These are phyloP conservation scores for Neofelis nebulosa DNA, from an alignment of 2,113 vertebrate species.

Conservation along the genomic window DNA sequence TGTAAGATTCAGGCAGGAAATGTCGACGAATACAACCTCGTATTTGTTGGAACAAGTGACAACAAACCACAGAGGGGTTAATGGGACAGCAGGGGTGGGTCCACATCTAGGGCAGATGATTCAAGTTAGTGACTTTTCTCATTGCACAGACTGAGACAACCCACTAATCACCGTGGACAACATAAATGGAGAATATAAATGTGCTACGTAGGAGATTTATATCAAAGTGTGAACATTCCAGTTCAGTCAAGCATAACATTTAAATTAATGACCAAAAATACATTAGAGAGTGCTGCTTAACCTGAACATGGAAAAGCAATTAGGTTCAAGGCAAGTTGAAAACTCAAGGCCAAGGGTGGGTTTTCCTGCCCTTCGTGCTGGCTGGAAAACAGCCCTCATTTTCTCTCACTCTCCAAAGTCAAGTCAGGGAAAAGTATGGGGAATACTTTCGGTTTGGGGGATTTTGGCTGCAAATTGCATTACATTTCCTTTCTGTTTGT, in stretches of 20 bases:
- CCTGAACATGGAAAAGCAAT: slow-evolving; percentile 75
- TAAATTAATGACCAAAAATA: slow-evolving; percentile 77
- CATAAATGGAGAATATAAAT: slow-evolving; percentile 58
- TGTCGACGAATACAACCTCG: slow-evolving; percentile 68
- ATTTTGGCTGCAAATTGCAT: neutral
- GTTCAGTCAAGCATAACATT: slow-evolving; percentile 69
- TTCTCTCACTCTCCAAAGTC: neutral
- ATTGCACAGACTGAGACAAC: neutral
- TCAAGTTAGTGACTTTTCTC: neutral
- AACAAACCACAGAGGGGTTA: slow-evolving; percentile 58
- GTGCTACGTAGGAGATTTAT: slow-evolving; percentile 64
- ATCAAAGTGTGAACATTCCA: slow-evolving; percentile 67
- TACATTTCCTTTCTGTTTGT: neutral
- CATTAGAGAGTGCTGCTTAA: slow-evolving; percentile 61
- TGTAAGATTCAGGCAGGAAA: neutral
- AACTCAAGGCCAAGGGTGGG: slow-evolving; percentile 35
- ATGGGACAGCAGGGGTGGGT: neutral
- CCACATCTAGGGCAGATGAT: neutral
- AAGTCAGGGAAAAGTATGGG: neutral
- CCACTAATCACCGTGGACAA: neutral
- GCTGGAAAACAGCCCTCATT: neutral
- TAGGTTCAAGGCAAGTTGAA: slow-evolving; percentile 64
- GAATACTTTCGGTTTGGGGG: neutral
- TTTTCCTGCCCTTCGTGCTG: neutral
- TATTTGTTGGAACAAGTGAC: slow-evolving; percentile 51